Conservation (phyloP, 2,888 invertebrate species). For the Piscicola geometra region DNA sequence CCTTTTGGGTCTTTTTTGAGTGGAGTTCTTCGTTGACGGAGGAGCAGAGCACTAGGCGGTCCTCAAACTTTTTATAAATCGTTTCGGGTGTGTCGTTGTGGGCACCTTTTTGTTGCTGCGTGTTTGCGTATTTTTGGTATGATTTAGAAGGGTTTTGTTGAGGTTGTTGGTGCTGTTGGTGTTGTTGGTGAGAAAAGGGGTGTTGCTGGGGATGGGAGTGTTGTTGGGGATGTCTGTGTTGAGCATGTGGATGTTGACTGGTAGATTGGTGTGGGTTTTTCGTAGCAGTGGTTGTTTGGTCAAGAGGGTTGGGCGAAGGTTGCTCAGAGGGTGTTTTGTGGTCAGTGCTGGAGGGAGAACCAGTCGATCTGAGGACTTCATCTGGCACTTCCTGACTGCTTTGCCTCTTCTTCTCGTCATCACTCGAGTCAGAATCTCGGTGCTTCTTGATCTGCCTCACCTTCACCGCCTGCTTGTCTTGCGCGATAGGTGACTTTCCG, state of each 20-base stretch:
- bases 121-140: too few relatives aligned
- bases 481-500: not conserved
- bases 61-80: not conserved
- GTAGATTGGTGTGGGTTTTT: too few relatives aligned
- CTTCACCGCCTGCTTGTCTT: conserved; percentile 27
- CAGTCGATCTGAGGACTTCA: not conserved
- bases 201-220: not conserved
- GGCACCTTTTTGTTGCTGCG: too few relatives aligned
- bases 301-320: not conserved
- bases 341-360: not conserved
- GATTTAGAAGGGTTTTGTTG: too few relatives aligned
- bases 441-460: conserved; percentile 34
- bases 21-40: conserved; percentile 1
- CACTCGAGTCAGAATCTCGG: conserved; percentile 37
- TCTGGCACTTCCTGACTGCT: not conserved
- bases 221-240: not conserved
- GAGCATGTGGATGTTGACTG: too few relatives aligned
- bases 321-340: not conserved
- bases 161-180: not conserved
- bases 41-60: not conserved
- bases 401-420: conserved; percentile 15
- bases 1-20: conserved; percentile 2
- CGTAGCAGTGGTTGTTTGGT: too few relatives aligned
- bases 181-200: not conserved
- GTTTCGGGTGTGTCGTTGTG: not conserved